Base-by-base conservation (phyloP, 2,888 invertebrate genomes). In the Athetis lepigone region DNA sequence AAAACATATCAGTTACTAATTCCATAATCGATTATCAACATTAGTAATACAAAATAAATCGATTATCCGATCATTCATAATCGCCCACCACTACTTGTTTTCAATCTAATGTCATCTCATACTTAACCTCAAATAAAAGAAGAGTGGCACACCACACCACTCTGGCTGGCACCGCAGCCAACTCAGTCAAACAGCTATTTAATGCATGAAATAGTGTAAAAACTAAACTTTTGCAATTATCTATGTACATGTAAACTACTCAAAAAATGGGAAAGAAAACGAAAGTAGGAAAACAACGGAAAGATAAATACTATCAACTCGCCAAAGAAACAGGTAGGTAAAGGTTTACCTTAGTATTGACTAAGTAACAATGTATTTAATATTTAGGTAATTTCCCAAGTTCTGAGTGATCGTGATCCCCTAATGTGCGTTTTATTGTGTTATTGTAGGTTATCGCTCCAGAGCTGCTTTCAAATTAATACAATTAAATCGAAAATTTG, bases 401-500 rank as follows among this genome's bases (percentile, higher is more conserved):
- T 70, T 19, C 37, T 33, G 8, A 29, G 9, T 8, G 63, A 36
- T 70, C n/a, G 25, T 8, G 9, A 3, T 8, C n/a, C n/a, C n/a
- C n/a, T 1, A 16, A 23, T 25, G n/a, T 25, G 23, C 19, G 33
- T 1, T 4, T 42, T 21, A 39, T 29, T 29, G 19, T 70, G 37
- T 64, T 52, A 70, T 88, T 90, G 80, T 86, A 98, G 99, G 99
- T 82, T 99, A 97, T 91, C 96, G 99, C 78, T 99, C 99, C 77
- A 97, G 99, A 95, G 99, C 99, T 83, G 99, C 99, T n/a, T 99
- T 99, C 94, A 99, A 99, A 89, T 96, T 99, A 80, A 98, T 99
- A 72, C 99, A 99, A 88, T 91, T 99, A 54, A 99, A 99, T 93
- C 96, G 99, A 72, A 99, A 99, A 90, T 99, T 98, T 94, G 98